phyloP scores from a whole-genome alignment of 2,797 vertebrate genomes.

The Lepus oiostolus region DNA sequence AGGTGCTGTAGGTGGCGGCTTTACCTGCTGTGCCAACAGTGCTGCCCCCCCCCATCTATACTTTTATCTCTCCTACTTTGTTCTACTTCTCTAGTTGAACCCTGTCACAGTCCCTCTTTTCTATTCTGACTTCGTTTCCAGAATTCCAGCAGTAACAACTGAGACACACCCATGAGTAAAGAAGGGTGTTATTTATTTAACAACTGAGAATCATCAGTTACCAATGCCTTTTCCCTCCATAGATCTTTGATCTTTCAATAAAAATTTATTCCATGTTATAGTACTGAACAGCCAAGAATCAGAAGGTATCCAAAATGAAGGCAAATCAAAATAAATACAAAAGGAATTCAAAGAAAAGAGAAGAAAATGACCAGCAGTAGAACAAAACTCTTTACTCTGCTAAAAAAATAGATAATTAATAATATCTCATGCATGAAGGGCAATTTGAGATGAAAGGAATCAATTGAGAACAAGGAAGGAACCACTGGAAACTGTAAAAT shows the following conservation, averaged over 20 bases:
- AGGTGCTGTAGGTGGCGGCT: too few relatives aligned
- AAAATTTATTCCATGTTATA: neutral
- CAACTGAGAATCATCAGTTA: neutral
- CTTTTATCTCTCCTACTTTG: neutral
- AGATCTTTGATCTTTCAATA: neutral
- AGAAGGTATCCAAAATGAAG: neutral
- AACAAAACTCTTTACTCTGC: neutral
- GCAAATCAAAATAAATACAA: neutral
- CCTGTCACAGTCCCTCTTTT: neutral
- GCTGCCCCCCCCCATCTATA: neutral
- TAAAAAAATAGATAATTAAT: neutral
- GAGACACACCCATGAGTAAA: neutral
- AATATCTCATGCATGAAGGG: neutral
- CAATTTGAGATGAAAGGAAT: neutral
- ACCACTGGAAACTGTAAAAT: neutral
- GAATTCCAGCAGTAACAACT: neutral
- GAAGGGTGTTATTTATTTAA: neutral
- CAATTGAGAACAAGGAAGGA: neutral
- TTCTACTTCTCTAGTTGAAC: neutral
- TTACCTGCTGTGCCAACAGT: too few relatives aligned
- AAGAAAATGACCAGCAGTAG: neutral
- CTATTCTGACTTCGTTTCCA: constrained; percentile 1
- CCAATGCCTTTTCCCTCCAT: neutral
- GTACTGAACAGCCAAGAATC: neutral
- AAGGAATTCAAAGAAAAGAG: neutral